Evolutionary conservation across 2,113 vertebrate species (phyloP).

Genomic region (Pampusana beccarii): DNA sequence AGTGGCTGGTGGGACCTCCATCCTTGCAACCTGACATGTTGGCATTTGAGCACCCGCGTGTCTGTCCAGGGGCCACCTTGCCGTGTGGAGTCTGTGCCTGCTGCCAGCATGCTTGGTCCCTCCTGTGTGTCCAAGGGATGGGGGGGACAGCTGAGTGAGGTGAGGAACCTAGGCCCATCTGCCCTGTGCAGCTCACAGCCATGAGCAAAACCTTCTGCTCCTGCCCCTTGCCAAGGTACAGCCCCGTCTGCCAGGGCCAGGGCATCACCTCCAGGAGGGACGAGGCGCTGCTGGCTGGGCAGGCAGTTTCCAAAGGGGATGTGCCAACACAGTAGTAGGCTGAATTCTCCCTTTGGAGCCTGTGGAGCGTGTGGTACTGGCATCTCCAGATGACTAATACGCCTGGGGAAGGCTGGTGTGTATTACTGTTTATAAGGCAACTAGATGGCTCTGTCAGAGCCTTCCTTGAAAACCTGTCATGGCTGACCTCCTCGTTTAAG

Average conservation of each 20-base stretch:
- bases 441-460: neutral
- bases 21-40: accelerated
- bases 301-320: neutral
- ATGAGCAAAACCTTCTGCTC: neutral
- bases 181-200: neutral
- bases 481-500: neutral
- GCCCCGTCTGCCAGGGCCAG: accelerated
- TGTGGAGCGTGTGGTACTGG: neutral
- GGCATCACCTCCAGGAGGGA: neutral
- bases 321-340: neutral
- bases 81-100: neutral
- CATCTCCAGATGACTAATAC: accelerated
- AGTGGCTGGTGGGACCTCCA: neutral
- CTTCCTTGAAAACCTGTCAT: neutral
- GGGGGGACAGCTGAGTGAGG: accelerated
- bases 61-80: neutral
- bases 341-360: neutral
- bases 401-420: neutral
- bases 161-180: accelerated
- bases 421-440: neutral
- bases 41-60: accelerated
- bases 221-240: neutral
- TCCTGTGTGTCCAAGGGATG: accelerated
- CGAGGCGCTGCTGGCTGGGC: accelerated
- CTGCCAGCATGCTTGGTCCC: accelerated